A percentile compares a stretch with the other conserved stretches of the same genome.
These are phyloP conservation scores for Microtus ochrogaster DNA, from an alignment of 2,113 vertebrate species.

Conservation along the genomic window DNA sequence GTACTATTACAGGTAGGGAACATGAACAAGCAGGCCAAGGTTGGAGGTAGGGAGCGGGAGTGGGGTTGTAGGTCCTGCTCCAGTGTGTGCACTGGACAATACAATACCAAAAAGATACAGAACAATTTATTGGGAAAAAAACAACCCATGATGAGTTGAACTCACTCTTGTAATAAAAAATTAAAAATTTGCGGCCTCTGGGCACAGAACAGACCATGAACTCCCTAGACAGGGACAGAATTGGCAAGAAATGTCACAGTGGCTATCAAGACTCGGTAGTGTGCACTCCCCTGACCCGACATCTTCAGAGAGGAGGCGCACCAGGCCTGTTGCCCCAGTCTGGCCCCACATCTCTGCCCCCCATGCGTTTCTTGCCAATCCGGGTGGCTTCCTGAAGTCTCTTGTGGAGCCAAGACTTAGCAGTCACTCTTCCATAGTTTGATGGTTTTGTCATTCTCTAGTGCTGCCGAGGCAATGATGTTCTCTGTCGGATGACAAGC, in stretches of 20 bases:
- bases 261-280: constrained; percentile 69
- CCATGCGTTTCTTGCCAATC: constrained; percentile 63
- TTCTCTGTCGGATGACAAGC: constrained; percentile 99
- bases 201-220: constrained; percentile 75
- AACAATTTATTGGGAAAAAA: constrained; percentile 78
- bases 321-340: constrained; percentile 70
- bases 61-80: constrained; percentile 59
- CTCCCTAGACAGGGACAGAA: constrained; percentile 53
- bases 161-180: constrained; percentile 80
- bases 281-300: neutral
- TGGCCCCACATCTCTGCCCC: constrained; percentile 27
- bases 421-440: constrained; percentile 99
- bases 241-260: constrained; percentile 65
- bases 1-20: constrained; percentile 74
- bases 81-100: constrained; percentile 72
- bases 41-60: neutral
- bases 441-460: constrained; percentile 99
- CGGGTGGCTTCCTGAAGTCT: constrained; percentile 69
- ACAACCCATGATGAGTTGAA: constrained; percentile 80
- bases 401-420: constrained; percentile 84
- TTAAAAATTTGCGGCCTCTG: constrained; percentile 75
- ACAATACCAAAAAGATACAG: constrained; percentile 76
- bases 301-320: neutral
- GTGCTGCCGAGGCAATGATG: constrained; percentile 97
- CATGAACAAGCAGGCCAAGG: constrained; percentile 60